Base-by-base conservation (phyloP, 2,888 invertebrate species). In the Timema cristinae region DNA sequence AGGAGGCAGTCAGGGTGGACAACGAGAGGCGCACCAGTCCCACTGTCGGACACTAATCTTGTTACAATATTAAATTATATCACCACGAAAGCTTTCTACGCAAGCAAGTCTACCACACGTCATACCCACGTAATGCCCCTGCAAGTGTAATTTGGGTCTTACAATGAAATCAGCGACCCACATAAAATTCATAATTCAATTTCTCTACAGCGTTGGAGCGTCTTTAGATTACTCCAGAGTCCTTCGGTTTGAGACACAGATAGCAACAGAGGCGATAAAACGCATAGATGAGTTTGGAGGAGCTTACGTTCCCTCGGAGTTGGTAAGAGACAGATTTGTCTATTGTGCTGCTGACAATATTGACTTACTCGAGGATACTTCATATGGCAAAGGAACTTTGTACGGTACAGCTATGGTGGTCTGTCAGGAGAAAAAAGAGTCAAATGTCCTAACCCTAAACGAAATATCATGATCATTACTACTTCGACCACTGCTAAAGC, bases 361-460 rank as follows among this genome's bases (percentile, higher is more conserved):
- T 6, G 56, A 56, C 11, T 56, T 56, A 15, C 56, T 56, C n/a
- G 10, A 56, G 16, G 56, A 56, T 56, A 56, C 56, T 56, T 10
- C 56, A 56, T 6, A 56, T 56, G 56, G 56, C 11, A 56, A 10
- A 56, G 56, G 6, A 56, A 56, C 56, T 15, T 10, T 56, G 56
- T 16, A 16, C 11, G 56, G 56, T 16, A 56, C 56, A 56, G 56
- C 16, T 7, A 56, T 56, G 6, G 56, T 56, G 56, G 56, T 56
- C n/a, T 56, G 16, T 56, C 56, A 56, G 56, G 56, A 56, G 56
- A 52, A 11, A 16, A 56, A 16, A 56, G 16, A 56, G 16, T 56
- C 56, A n/a, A n/a, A n/a, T n/a, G n/a, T n/a, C n/a, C n/a, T n/a
- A n/a, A 56, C 56, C 56, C 56, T 6, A 6, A 56, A 15, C 16